phyloP scores from a whole-genome alignment of 2,888 invertebrate genomes.

The Apodemia zela region DNA sequence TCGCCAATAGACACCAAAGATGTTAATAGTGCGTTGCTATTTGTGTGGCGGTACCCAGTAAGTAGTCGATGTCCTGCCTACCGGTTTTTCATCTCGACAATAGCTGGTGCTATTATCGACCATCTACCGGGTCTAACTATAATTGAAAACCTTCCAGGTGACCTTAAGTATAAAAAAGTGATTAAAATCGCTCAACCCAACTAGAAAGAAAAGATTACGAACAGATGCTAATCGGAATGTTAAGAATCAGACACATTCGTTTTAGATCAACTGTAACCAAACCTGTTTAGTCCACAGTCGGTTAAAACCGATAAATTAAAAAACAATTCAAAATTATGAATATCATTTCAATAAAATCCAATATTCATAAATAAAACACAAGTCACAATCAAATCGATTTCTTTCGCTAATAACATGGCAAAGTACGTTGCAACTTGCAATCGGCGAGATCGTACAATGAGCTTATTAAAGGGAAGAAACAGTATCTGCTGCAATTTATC shows the following conservation, averaged over 20 bases:
- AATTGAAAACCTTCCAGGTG: neutral
- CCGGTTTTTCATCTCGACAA: too few relatives aligned
- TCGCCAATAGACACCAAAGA: too few relatives aligned
- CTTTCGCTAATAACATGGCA: constrained; percentile 25
- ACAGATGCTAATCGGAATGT: neutral
- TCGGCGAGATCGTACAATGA: constrained; percentile 37
- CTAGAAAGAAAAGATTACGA: constrained; percentile 13
- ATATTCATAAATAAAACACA: constrained; percentile 25
- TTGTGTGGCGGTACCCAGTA: too few relatives aligned
- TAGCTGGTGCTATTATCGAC: too few relatives aligned
- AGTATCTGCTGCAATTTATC: constrained; percentile 69
- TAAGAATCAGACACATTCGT: neutral
- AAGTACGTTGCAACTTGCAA: constrained; percentile 7
- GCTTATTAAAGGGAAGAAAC: constrained; percentile 55
- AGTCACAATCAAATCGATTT: constrained; percentile 9
- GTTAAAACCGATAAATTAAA: constrained; percentile 1
- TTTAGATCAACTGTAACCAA: neutral
- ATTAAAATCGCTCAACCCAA: neutral
- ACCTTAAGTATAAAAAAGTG: neutral
- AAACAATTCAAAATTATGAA: constrained; percentile 4
- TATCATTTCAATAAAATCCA: constrained; percentile 22
- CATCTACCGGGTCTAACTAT: neutral
- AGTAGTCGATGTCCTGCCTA: too few relatives aligned
- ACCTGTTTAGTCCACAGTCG: neutral
- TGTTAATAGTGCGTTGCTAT: too few relatives aligned